Percentiles rank a stretch among this genome's conserved stretches.
Evolutionary conservation across 2,113 vertebrate genomes (phyloP).

Genomic region (Psittacula cyanocephala): DNA sequence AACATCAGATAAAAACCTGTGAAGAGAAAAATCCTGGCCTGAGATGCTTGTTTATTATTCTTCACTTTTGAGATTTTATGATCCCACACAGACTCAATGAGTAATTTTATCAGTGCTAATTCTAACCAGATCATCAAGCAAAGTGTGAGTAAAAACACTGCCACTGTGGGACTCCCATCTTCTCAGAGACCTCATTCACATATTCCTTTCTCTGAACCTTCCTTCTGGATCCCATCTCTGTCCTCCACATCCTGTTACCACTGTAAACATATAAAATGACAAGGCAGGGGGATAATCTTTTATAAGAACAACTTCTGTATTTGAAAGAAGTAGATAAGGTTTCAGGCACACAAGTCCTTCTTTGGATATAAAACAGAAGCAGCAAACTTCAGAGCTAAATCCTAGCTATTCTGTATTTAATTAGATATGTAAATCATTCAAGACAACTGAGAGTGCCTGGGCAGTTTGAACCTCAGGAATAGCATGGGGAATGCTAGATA

Average conservation of each 20-base stretch:
- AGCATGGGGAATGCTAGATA: conserved; percentile 6
- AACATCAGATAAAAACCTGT: not conserved
- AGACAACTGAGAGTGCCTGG: conserved; percentile 13
- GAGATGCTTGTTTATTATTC: not conserved
- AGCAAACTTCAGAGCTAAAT: not conserved
- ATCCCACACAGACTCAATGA: not conserved
- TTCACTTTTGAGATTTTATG: not conserved
- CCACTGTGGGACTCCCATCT: not conserved
- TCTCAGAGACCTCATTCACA: not conserved
- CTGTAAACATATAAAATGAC: not conserved
- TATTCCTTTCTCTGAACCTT: not conserved
- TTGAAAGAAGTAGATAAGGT: conserved; percentile 25
- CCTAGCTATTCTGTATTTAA: conserved; percentile 10
- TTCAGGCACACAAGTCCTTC: not conserved
- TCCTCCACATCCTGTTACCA: not conserved
- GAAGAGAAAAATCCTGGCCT: not conserved
- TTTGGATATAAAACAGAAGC: conserved; percentile 15
- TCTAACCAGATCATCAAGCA: not conserved
- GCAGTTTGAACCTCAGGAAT: not conserved
- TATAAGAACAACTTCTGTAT: not conserved
- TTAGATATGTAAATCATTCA: conserved; percentile 42
- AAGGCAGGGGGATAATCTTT: not conserved
- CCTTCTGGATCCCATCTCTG: conserved; percentile 9
- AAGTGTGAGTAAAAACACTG: not conserved
- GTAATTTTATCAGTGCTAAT: not conserved